phyloP scores from a whole-genome alignment of 2,888 invertebrate genomes.

The Caenorhabditis imperialis region DNA sequence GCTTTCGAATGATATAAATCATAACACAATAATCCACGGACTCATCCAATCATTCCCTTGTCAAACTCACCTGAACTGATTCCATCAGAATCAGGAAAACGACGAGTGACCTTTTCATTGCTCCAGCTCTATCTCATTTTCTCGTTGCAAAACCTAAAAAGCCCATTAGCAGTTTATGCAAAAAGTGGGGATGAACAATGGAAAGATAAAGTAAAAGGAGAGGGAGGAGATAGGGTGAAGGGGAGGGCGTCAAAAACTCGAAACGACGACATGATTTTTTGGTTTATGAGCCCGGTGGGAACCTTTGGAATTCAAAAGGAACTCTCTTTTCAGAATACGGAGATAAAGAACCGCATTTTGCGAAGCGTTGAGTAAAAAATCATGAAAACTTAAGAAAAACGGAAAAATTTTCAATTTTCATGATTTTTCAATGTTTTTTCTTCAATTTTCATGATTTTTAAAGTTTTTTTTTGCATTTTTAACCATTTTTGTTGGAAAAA shows the following conservation, averaged over 20 bases:
- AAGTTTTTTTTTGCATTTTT: no score
- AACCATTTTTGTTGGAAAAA: no score
- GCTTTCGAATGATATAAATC: no score
- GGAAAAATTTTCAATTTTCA: no score
- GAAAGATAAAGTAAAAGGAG: not conserved
- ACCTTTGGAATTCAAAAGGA: no score
- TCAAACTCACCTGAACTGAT: conserved; percentile 9
- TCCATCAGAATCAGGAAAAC: conserved; percentile 12
- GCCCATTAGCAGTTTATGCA: not conserved
- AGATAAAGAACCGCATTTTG: no score
- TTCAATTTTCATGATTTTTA: no score
- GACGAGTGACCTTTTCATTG: not conserved
- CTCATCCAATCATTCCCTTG: not conserved
- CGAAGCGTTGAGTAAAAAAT: no score
- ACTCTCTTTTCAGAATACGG: no score
- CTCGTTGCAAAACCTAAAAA: not conserved
- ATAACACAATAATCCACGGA: no score
- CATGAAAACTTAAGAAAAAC: no score
- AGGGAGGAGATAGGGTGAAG: conserved; percentile 1
- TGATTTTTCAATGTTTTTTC: no score
- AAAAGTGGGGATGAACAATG: conserved; percentile 10
- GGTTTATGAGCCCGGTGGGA: conserved; percentile 43
- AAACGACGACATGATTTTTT: conserved; percentile 44
- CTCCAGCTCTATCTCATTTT: not conserved
- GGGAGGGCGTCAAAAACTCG: conserved; percentile 1